Conservation (phyloP, 2,797 vertebrate genomes). For the Oryzias dopingdopingensis region DNA sequence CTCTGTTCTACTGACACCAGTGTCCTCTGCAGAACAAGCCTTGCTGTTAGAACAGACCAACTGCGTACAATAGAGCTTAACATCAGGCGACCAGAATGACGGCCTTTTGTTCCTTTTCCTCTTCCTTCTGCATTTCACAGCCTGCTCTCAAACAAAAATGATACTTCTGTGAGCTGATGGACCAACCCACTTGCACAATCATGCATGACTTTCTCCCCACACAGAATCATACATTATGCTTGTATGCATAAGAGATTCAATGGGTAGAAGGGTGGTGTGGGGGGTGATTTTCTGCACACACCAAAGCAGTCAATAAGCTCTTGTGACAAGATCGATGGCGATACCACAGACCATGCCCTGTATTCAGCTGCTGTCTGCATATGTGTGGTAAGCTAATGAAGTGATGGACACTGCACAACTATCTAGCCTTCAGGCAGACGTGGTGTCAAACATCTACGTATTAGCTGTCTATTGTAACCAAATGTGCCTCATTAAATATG, state of each 20-base stretch:
- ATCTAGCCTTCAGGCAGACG: slow-evolving; percentile 12
- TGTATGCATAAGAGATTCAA: slow-evolving; percentile 21
- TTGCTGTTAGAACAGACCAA: slow-evolving; percentile 28
- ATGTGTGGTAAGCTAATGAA: slow-evolving; percentile 27
- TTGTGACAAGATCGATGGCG: slow-evolving; percentile 65
- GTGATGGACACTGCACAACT: slow-evolving; percentile 15
- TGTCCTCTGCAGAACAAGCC: slow-evolving; percentile 34
- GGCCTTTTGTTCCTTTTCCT: slow-evolving; percentile 51
- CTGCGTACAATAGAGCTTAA: slow-evolving; percentile 68
- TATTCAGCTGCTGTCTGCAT: slow-evolving; percentile 49
- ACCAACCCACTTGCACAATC: slow-evolving; percentile 56
- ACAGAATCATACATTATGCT: slow-evolving; percentile 24
- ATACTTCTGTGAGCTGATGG: slow-evolving; percentile 42
- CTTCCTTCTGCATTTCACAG: slow-evolving; percentile 38
- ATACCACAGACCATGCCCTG: slow-evolving; percentile 68
- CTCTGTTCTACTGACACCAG: slow-evolving; percentile 15
- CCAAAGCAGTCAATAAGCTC: slow-evolving; percentile 62
- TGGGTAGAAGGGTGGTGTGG: slow-evolving; percentile 2
- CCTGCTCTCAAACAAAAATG: slow-evolving; percentile 32
- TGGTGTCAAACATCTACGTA: not conserved
- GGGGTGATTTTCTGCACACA: slow-evolving; percentile 30
- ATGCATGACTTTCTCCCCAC: slow-evolving; percentile 53
- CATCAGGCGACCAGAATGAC: slow-evolving; percentile 37
- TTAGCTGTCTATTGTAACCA: not conserved
- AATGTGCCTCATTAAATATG: too few relatives aligned